Evolutionary conservation across 2,113 vertebrate species (phyloP), one percentile per base, ranked within the genome.

Genomic region (Pelmatolapia mariae): DNA sequence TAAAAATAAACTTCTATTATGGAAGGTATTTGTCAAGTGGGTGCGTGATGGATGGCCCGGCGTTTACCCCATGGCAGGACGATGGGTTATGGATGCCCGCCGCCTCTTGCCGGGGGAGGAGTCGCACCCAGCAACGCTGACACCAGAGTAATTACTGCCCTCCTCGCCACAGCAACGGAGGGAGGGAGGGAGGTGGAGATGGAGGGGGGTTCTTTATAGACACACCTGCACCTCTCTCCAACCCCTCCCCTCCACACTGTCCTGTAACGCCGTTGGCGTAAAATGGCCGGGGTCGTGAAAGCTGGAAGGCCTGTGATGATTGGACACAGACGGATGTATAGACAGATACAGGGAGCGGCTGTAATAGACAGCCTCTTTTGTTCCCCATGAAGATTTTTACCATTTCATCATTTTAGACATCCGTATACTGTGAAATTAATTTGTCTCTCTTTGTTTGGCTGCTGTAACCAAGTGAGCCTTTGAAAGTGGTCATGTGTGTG

Each of bases 1-100:
- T 99, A 99, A 98, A 99, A 99, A 99, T 99, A 99, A 99, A 99
- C 98, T 99, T 98, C 98, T 98, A 99, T 99, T 99, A 99, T 99
- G 98, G 98, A 98, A 99, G 98, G 98, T 98, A 98, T 99, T 99
- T 99, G 98, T 99, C 98, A 99, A 98, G 98, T 98, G 97, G 97
- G 97, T 96, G 96, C 95, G 96, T 99, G 98, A 99, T 99, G 98
- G 98, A 99, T 98, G 98, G 98, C 96, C 96, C 97, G 94, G 96
- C 96, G 96, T 98, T 98, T 98, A 97, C 98, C 98, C 98, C 95
- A 96, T 98, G 98, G 98, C 98, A 98, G 98, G 97, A 97, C 96
- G 98, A 98, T 97, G 98, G 97, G 98, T 98, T 98, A 98, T 97
- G 97, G 98, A 98, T 98, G 98, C 98, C 97, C 97, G 97, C 97